Evolutionary conservation across 2,113 vertebrate species (phyloP).

Genomic region (Myxocyprinus asiaticus): DNA sequence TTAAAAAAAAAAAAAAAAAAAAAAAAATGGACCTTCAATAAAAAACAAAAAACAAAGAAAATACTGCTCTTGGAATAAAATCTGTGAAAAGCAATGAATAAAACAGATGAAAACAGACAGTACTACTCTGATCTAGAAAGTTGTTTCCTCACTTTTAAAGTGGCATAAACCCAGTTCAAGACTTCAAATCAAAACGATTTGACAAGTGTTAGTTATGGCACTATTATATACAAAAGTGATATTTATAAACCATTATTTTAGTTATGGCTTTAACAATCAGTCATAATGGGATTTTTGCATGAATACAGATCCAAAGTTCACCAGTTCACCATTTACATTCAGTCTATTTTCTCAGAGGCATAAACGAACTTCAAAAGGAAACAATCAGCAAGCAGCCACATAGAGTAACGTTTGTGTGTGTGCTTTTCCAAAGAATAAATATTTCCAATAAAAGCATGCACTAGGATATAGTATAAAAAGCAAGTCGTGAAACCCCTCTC

Average conservation of each 20-base stretch:
- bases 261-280: background rate
- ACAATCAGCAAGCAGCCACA: background rate
- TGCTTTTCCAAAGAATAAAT: background rate
- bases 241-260: background rate
- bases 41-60: background rate
- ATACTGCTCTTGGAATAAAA: slow-evolving; percentile 4
- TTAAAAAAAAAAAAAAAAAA: background rate
- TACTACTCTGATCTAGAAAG: background rate
- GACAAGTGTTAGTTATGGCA: background rate
- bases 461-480: background rate
- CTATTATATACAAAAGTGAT: background rate
- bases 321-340: slow-evolving; percentile 4
- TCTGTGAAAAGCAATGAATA: slow-evolving; percentile 5
- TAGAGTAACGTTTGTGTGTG: slow-evolving; percentile 8
- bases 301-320: background rate
- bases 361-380: background rate
- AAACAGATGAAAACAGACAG: background rate
- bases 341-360: background rate
- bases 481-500: no score
- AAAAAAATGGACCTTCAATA: background rate
- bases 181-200: background rate
- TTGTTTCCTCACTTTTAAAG: background rate
- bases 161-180: background rate
- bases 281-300: slow-evolving; percentile 4
- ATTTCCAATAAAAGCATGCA: background rate